phyloP scores from a whole-genome alignment of 1,140 invertebrate species.

The Atta texana region DNA sequence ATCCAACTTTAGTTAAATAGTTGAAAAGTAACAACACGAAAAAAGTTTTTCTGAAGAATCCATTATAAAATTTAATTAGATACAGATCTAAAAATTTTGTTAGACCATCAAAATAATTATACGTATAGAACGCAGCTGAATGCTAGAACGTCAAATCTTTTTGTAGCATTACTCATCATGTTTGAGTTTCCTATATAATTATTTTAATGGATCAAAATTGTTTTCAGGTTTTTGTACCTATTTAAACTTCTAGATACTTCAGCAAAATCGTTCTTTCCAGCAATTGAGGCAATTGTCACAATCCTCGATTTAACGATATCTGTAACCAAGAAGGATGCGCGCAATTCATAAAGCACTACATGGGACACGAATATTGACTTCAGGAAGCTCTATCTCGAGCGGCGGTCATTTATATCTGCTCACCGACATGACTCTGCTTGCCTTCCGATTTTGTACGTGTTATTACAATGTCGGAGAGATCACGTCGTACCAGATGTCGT shows the following conservation, averaged over 20 bases:
- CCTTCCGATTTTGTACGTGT: conserved; percentile 49
- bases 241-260: no score
- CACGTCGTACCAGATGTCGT: conserved; percentile 50
- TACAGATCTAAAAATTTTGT: no score
- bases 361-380: conserved; percentile 46
- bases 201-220: no score
- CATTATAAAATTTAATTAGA: no score
- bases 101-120: no score
- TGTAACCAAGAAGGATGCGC: conserved; percentile 5
- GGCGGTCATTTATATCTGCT: conserved; percentile 50
- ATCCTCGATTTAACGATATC: not conserved
- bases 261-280: no score
- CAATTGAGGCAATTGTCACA: conserved; percentile 9
- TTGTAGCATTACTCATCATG: no score
- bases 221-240: no score
- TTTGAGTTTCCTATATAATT: no score
- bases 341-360: not conserved
- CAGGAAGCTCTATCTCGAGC: conserved; percentile 41
- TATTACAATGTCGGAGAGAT: conserved; percentile 52
- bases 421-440: conserved; percentile 31
- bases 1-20: not conserved
- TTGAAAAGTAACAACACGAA: not conserved
- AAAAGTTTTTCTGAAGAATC: no score
- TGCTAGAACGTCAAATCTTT: no score
- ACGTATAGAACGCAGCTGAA: no score